Evolutionary conservation across 1,140 invertebrate species (phyloP).

Genomic region (Pristionchus pacificus): DNA sequence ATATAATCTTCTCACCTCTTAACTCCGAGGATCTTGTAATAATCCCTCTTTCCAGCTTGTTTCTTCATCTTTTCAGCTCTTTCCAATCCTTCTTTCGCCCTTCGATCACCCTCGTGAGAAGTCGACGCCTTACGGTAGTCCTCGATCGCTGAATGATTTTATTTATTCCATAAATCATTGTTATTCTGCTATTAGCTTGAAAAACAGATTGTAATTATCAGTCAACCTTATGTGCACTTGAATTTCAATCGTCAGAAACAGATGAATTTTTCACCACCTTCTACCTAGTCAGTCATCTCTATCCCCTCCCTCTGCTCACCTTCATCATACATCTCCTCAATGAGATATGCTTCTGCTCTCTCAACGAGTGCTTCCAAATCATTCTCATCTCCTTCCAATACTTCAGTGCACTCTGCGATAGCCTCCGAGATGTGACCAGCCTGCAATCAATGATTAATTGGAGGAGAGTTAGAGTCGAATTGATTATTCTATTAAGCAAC

Average conservation of each 20-base stretch:
- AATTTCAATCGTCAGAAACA: too few relatives aligned
- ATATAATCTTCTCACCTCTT: too few relatives aligned
- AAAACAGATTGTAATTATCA: too few relatives aligned
- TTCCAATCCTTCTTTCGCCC: slow-evolving; percentile 82
- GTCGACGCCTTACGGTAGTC: slow-evolving; percentile 81
- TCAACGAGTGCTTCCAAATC: slow-evolving; percentile 80
- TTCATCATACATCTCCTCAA: slow-evolving; percentile 85
- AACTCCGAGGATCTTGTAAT: slow-evolving; percentile 93
- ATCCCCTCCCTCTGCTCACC: too few relatives aligned
- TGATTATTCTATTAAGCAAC: background rate
- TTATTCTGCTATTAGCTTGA: too few relatives aligned
- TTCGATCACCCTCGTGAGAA: slow-evolving; percentile 72
- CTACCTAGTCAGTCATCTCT: too few relatives aligned
- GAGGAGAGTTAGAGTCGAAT: background rate
- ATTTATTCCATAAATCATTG: too few relatives aligned
- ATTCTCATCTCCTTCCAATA: slow-evolving; percentile 69
- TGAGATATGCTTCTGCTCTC: slow-evolving; percentile 83
- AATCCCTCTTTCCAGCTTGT: slow-evolving; percentile 85
- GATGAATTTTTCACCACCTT: too few relatives aligned
- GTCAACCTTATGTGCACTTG: too few relatives aligned
- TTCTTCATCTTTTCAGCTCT: slow-evolving; percentile 89
- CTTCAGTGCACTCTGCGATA: slow-evolving; percentile 74
- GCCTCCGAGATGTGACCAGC: slow-evolving; percentile 66
- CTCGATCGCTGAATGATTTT: slow-evolving; percentile 77
- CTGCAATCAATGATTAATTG: slow-evolving; percentile 56